These are phyloP conservation scores for Electrophaes corylata DNA, from an alignment of 2,888 invertebrate species.

Conservation along the genomic window DNA sequence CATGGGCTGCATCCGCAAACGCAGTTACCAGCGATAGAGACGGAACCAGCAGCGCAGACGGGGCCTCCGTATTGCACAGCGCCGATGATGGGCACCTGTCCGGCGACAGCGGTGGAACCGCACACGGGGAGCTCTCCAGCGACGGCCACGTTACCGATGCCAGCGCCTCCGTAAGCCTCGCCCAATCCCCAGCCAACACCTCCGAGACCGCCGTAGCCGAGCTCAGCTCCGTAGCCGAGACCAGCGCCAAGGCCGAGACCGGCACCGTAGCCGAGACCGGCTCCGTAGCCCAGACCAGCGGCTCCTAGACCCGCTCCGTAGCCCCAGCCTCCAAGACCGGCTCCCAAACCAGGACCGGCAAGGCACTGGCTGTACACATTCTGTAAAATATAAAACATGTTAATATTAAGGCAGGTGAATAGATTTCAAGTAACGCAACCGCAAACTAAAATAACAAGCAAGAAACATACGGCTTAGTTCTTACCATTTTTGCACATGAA, in stretches of 20 bases:
- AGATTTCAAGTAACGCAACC: too few species aligned
- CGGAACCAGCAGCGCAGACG: constrained; percentile 47
- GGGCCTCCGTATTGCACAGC: constrained; percentile 47
- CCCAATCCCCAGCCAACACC: constrained; percentile 12
- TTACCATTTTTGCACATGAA: too few species aligned
- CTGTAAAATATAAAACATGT: constrained; percentile 20
- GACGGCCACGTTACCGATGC: constrained; percentile 42
- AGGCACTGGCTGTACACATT: constrained; percentile 37
- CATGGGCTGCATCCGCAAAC: constrained; percentile 18
- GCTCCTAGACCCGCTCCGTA: constrained; percentile 14
- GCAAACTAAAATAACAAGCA: too few species aligned
- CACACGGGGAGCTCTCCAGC: constrained; percentile 43
- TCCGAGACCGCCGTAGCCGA: constrained; percentile 14
- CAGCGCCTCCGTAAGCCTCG: constrained; percentile 40
- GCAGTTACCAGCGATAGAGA: constrained; percentile 48
- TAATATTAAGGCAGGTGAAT: too few species aligned
- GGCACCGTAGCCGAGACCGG: constrained; percentile 13
- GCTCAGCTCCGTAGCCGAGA: constrained; percentile 16
- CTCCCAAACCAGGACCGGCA: constrained; percentile 16
- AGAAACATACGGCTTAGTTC: too few species aligned
- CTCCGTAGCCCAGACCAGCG: constrained; percentile 11
- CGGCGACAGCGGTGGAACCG: constrained; percentile 47
- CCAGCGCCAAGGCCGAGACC: constrained; percentile 13
- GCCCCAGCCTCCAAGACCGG: constrained; percentile 13
- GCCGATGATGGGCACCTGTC: constrained; percentile 52